Conservation (phyloP, 2,113 vertebrate species). For the Hippoglossus stenolepis region DNA sequence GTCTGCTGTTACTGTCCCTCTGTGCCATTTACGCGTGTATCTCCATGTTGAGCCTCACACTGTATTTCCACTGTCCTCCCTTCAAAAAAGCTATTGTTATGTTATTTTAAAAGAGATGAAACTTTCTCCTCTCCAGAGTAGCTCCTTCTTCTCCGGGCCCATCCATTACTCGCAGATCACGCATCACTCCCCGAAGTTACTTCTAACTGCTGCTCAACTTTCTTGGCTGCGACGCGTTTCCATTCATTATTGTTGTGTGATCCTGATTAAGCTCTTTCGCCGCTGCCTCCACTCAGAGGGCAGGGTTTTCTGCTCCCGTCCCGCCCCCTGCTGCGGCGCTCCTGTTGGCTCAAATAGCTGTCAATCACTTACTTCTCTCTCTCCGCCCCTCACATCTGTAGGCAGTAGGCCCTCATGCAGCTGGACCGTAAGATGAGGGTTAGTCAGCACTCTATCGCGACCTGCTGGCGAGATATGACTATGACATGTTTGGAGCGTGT, state of each 20-base stretch:
- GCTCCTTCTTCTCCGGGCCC: constrained; percentile 56
- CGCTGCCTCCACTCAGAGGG: constrained; percentile 65
- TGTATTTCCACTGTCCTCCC: constrained; percentile 41
- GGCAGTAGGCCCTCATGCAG: constrained; percentile 25
- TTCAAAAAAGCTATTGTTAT: constrained; percentile 34
- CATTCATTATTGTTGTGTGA: constrained; percentile 83
- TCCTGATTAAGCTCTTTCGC: constrained; percentile 68
- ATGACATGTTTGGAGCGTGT: constrained; percentile 6
- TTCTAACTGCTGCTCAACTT: constrained; percentile 68
- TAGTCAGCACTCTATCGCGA: constrained; percentile 32
- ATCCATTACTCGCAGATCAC: constrained; percentile 73
- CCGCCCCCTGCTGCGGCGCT: constrained; percentile 47
- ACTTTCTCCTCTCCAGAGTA: constrained; percentile 55
- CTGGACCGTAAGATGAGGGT: constrained; percentile 6
- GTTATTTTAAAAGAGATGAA: constrained; percentile 54
- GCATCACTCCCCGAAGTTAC: constrained; percentile 51
- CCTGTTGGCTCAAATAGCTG: constrained; percentile 40
- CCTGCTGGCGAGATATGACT: constrained; percentile 35
- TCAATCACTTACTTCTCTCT: constrained; percentile 51
- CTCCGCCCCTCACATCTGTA: constrained; percentile 66
- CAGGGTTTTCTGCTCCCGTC: constrained; percentile 45
- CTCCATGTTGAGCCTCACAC: constrained; percentile 37
- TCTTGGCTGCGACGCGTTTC: constrained; percentile 77
- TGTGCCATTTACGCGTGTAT: constrained; percentile 60
- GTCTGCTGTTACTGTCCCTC: constrained; percentile 37